Evolutionary conservation across 2,797 vertebrate genomes (phyloP).

Genomic region (Chromis chromis): DNA sequence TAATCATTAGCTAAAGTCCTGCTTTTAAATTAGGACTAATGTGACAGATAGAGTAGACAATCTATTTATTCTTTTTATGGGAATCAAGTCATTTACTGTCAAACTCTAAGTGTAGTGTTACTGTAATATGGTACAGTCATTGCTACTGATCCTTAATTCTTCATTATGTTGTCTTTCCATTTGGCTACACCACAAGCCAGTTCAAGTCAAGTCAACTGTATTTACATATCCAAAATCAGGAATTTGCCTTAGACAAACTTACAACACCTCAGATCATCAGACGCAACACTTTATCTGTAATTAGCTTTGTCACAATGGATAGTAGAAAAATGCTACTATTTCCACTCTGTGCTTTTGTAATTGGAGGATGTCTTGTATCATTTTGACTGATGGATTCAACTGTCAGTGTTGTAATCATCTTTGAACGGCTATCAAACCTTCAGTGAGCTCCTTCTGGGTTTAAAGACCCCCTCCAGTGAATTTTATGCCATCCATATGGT

Average conservation of each 20-base stretch:
- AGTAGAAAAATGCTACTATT: not conserved
- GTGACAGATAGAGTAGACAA: not conserved
- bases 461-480: no score
- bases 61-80: not conserved
- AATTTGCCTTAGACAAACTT: no score
- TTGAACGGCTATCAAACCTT: slow-evolving; percentile 13
- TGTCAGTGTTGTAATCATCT: not conserved
- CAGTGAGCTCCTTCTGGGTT: slow-evolving; percentile 2
- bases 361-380: not conserved
- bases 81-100: not conserved
- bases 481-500: no score
- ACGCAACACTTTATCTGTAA: not conserved
- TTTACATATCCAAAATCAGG: not conserved
- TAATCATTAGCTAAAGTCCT: no score
- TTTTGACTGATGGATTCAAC: not conserved
- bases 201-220: not conserved
- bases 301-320: not conserved
- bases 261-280: not conserved
- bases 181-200: not conserved
- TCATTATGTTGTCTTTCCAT: not conserved
- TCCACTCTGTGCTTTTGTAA: not conserved
- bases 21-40: not conserved
- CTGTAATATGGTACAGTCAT: not conserved
- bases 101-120: not conserved
- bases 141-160: not conserved